Evolutionary conservation across 2,888 invertebrate genomes (phyloP).

Genomic region (Ametastegia equiseti): DNA sequence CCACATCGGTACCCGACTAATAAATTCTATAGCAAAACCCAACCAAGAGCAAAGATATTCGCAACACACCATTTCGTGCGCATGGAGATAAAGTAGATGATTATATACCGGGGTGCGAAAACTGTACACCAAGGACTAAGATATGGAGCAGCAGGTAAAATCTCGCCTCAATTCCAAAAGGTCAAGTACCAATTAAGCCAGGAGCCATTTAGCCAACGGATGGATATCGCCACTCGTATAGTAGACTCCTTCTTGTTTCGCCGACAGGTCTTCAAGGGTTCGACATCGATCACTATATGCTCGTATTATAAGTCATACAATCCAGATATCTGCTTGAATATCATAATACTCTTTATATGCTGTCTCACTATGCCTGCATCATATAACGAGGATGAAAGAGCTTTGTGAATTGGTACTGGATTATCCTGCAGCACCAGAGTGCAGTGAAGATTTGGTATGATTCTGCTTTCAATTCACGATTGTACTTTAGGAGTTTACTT

Average conservation of each 20-base stretch:
- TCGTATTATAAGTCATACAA: no score
- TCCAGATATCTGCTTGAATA: no score
- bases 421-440: background rate
- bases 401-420: background rate
- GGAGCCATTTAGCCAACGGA: background rate
- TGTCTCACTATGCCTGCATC: no score
- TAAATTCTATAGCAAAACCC: no score
- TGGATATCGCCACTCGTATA: background rate
- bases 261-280: background rate
- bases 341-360: no score
- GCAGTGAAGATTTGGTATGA: background rate
- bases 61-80: no score
- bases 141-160: background rate
- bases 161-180: slow-evolving; percentile 27
- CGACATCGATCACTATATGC: no score
- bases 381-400: background rate
- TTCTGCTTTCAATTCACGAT: background rate
- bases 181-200: slow-evolving; percentile 32
- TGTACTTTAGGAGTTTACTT: slow-evolving; percentile 1
- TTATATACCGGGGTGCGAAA: no score
- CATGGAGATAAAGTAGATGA: background rate
- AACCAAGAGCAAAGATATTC: no score
- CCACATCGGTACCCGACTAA: no score
- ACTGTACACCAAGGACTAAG: no score
- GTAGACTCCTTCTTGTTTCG: background rate